Conservation (phyloP, 2,113 vertebrate genomes). For the Panthera uncia region DNA sequence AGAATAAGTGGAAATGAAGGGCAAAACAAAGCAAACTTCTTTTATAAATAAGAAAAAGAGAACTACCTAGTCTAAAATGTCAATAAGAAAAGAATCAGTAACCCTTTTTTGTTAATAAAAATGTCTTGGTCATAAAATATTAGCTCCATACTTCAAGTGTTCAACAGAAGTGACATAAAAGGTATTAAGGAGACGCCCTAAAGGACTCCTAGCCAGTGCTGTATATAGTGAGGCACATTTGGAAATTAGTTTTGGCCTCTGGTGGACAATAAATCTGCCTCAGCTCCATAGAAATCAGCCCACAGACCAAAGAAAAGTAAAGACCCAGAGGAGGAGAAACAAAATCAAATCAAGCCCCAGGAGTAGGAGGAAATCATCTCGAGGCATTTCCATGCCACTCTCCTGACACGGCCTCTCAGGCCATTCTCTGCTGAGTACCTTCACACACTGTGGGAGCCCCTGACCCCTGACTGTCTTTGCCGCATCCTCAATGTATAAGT, state of each 20-base stretch:
- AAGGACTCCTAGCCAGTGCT: not conserved
- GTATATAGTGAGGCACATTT: not conserved
- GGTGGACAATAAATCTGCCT: conserved; percentile 55
- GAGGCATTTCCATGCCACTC: not conserved
- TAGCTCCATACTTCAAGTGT: conserved; percentile 39
- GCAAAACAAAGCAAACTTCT: conserved; percentile 36
- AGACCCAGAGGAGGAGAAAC: conserved; percentile 46
- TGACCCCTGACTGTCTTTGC: not conserved
- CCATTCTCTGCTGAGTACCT: not conserved
- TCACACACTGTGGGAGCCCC: not conserved
- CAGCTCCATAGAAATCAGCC: conserved; percentile 44
- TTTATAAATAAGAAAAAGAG: not conserved
- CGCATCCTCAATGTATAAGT: not conserved
- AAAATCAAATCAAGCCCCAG: conserved; percentile 23
- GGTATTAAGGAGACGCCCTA: not conserved
- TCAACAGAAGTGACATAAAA: conserved; percentile 41
- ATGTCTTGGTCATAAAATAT: conserved; percentile 63
- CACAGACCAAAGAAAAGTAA: conserved; percentile 18
- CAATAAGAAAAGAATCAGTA: conserved; percentile 41
- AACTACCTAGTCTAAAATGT: conserved; percentile 5
- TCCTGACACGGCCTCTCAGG: not conserved
- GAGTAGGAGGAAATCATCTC: not conserved
- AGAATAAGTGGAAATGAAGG: not conserved
- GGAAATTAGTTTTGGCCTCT: conserved; percentile 60
- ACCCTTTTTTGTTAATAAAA: conserved; percentile 67